These are phyloP conservation scores for Theristus sp. DNA, from an alignment of 2,888 invertebrate species.

Conservation along the genomic window DNA sequence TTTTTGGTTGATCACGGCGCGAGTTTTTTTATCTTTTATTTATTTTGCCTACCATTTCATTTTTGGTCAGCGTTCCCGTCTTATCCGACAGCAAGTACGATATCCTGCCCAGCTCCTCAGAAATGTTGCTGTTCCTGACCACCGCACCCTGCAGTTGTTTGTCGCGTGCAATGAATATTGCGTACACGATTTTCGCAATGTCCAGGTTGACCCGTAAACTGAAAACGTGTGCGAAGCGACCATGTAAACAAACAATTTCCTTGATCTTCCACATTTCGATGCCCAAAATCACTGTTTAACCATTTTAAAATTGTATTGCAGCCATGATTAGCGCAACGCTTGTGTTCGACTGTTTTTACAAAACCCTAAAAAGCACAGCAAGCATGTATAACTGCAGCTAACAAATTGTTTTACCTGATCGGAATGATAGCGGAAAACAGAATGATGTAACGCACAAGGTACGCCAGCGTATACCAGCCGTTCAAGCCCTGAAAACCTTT, in stretches of 20 bases:
- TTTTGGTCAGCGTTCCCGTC: constrained; percentile 90
- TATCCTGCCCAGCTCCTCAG: constrained; percentile 84
- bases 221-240: constrained; percentile 11
- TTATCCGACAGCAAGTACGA: constrained; percentile 85
- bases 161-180: constrained; percentile 81
- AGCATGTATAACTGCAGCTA: not conserved
- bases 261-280: too few species aligned
- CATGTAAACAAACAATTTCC: too few species aligned
- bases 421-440: constrained; percentile 96
- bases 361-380: not conserved
- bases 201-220: constrained; percentile 90
- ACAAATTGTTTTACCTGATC: constrained; percentile 45
- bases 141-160: constrained; percentile 74
- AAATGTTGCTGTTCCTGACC: constrained; percentile 85
- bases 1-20: too few species aligned
- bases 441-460: constrained; percentile 79
- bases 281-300: too few species aligned
- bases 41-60: constrained; percentile 55
- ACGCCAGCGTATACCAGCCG: constrained; percentile 86
- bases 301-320: too few species aligned
- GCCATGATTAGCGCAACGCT: too few species aligned
- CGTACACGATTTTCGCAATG: constrained; percentile 89
- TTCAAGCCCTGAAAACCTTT: constrained; percentile 71
- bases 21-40: too few species aligned
- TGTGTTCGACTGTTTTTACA: too few species aligned